Percentiles rank a stretch among this genome's conserved stretches.
These are phyloP conservation scores for Crambe crambe DNA, from an alignment of 37 sponge, comb jelly and placozoan species.

Conservation along the genomic window DNA sequence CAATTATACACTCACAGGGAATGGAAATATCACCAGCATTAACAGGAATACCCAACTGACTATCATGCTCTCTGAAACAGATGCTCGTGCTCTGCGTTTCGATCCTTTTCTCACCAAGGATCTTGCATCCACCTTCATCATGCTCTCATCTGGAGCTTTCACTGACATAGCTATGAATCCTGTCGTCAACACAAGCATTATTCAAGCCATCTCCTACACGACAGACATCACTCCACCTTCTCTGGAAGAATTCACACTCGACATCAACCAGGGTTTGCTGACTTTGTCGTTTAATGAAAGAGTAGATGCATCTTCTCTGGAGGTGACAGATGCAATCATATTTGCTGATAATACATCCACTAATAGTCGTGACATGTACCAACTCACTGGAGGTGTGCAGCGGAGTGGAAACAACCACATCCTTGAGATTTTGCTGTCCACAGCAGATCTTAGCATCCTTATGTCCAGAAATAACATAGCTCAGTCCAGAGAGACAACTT, in stretches of 20 bases:
- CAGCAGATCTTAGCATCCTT: conserved; percentile 47
- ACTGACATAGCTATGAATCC: conserved; percentile 69
- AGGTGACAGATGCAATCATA: conserved; percentile 39
- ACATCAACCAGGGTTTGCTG: conserved; percentile 75
- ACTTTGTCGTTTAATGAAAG: conserved; percentile 80
- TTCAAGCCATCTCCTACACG: conserved; percentile 30
- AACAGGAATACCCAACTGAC: conserved; percentile 31
- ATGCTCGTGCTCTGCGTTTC: conserved; percentile 34
- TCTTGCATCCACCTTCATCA: conserved; percentile 43
- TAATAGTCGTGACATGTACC: conserved; percentile 22
- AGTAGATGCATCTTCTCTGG: conserved; percentile 48
- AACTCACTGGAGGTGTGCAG: conserved; percentile 51
- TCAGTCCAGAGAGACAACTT: conserved; percentile 60
- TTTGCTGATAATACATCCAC: conserved; percentile 24
- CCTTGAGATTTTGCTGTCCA: conserved; percentile 19
- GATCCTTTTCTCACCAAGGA: conserved; percentile 3
- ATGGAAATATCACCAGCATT: conserved; percentile 37
- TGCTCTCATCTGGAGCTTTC: conserved; percentile 57
- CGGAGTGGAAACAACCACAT: conserved; percentile 33
- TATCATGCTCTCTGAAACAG: conserved; percentile 24
- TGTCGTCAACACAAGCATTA: conserved; percentile 26
- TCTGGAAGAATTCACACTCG: conserved; percentile 50
- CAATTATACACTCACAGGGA: conserved; percentile 57
- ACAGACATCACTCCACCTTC: conserved; percentile 70
- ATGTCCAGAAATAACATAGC: conserved; percentile 65